These are phyloP conservation scores for Morpho deidamia DNA, from an alignment of 2,888 invertebrate species.

Conservation along the genomic window DNA sequence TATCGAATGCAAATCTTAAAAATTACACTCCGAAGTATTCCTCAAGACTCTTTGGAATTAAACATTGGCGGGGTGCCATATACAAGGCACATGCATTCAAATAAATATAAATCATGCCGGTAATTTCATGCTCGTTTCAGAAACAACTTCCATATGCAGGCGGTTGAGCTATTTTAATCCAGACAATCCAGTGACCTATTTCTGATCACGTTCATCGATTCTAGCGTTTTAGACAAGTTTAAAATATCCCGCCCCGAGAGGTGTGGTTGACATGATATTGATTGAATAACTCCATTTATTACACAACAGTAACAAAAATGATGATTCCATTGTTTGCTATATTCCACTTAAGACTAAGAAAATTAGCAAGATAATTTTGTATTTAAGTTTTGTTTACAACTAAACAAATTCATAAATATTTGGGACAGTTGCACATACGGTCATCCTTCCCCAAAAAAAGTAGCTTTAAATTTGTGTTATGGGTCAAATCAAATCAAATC, in stretches of 20 bases:
- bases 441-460: too few species aligned
- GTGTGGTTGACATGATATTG: too few species aligned
- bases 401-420: too few species aligned
- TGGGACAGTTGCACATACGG: too few species aligned
- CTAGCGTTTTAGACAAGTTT: background rate
- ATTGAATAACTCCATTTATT: too few species aligned
- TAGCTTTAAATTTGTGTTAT: too few species aligned
- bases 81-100: constrained; percentile 1
- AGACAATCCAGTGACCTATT: constrained; percentile 21
- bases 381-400: too few species aligned
- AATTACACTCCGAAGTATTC: background rate
- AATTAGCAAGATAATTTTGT: too few species aligned
- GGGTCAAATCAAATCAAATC: too few species aligned
- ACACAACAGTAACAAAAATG: too few species aligned
- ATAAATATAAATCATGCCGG: constrained; percentile 4
- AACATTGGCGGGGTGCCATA: constrained; percentile 22
- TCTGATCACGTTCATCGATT: constrained; percentile 3
- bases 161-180: constrained; percentile 15
- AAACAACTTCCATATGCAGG: constrained; percentile 15
- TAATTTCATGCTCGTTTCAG: constrained; percentile 9
- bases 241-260: background rate
- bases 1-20: constrained; percentile 4
- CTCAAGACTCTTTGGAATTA: constrained; percentile 16
- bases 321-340: too few species aligned
- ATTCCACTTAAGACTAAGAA: too few species aligned